A percentile compares a stretch with the other conserved stretches of the same genome.
Evolutionary conservation across 2,888 invertebrate species (phyloP).

Genomic region (Amiota mariae): DNA sequence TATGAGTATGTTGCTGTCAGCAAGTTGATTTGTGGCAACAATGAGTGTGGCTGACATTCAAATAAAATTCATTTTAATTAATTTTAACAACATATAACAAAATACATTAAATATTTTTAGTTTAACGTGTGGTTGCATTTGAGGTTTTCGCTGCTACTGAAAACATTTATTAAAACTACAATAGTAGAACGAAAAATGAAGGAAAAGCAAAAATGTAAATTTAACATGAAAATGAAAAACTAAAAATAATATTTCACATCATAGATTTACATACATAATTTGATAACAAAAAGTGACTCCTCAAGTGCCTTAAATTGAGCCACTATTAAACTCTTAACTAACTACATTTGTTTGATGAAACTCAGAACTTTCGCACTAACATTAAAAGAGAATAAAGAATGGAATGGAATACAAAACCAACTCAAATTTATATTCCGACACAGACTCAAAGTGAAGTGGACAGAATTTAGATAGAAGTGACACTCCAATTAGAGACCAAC

Average conservation of each 20-base stretch:
- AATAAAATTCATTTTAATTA: constrained; percentile 25
- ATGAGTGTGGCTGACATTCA: constrained; percentile 15
- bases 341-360: too few species aligned
- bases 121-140: constrained; percentile 11
- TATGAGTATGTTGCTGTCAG: background rate
- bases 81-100: constrained; percentile 8
- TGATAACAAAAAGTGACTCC: too few species aligned
- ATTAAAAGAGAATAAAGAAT: background rate
- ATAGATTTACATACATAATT: too few species aligned
- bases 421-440: background rate
- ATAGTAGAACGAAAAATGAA: background rate
- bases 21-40: constrained; percentile 20
- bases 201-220: background rate
- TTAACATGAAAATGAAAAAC: background rate
- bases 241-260: background rate
- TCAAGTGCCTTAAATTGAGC: background rate
- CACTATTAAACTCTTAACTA: background rate
- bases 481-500: constrained; percentile 11
- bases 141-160: background rate
- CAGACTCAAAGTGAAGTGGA: too few species aligned
- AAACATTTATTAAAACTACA: too few species aligned
- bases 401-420: background rate
- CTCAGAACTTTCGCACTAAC: too few species aligned
- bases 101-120: background rate
- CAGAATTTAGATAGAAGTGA: constrained; percentile 6